These are phyloP conservation scores for Yponomeuta malinellus DNA, from an alignment of 2,888 invertebrate species.

Conservation along the genomic window DNA sequence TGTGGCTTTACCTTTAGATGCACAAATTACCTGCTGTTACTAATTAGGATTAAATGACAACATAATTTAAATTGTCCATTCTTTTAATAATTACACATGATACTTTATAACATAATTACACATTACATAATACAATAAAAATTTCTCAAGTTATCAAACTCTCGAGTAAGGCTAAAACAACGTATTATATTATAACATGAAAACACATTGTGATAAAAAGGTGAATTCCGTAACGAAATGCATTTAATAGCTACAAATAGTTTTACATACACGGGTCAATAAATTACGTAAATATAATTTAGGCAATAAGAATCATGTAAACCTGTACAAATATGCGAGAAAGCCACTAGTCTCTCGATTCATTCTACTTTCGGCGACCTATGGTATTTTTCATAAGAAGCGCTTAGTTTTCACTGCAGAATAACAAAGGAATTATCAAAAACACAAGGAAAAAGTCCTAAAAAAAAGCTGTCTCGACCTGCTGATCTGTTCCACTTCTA, in stretches of 20 bases:
- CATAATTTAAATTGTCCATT: conserved; percentile 55
- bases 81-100: conserved; percentile 75
- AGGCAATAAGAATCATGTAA: conserved; percentile 52
- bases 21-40: no score
- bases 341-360: conserved; percentile 16
- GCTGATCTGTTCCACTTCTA: no score
- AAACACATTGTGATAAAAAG: conserved; percentile 60
- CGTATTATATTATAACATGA: conserved; percentile 42
- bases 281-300: conserved; percentile 73
- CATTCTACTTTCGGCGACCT: conserved; percentile 3
- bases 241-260: conserved; percentile 60
- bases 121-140: conserved; percentile 71
- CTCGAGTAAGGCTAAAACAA: conserved; percentile 63
- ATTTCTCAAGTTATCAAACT: conserved; percentile 72
- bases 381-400: not conserved
- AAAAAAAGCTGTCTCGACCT: not conserved
- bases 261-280: conserved; percentile 59
- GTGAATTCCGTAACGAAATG: conserved; percentile 66
- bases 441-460: not conserved
- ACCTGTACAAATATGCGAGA: conserved; percentile 50
- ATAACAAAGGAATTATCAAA: not conserved
- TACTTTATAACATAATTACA: conserved; percentile 76
- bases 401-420: not conserved
- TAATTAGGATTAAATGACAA: not conserved
- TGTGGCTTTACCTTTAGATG: not conserved